phyloP scores from a whole-genome alignment of 2,888 invertebrate species.

The Bedellia somnulentella region DNA sequence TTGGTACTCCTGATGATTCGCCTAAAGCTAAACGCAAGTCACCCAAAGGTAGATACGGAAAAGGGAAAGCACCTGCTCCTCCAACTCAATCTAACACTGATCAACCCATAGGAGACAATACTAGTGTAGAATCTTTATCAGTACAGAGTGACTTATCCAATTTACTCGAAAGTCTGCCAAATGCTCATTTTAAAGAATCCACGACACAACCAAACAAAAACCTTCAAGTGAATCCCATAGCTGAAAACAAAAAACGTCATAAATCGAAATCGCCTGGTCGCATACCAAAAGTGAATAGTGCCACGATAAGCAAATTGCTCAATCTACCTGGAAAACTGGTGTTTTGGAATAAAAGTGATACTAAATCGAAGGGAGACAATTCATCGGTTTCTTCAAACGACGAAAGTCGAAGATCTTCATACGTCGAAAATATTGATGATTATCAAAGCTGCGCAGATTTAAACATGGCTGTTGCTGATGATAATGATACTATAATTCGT shows the following conservation, averaged over 20 bases:
- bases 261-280: conserved; percentile 38
- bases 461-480: conserved; percentile 9
- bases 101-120: not conserved
- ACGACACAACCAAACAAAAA: conserved; percentile 20
- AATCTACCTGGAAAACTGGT: conserved; percentile 58
- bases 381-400: conserved; percentile 28
- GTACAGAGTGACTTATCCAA: not conserved
- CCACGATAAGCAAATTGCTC: conserved; percentile 45
- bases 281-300: conserved; percentile 23
- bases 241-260: conserved; percentile 28
- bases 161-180: conserved; percentile 14
- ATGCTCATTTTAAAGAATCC: conserved; percentile 27
- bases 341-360: conserved; percentile 56
- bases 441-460: conserved; percentile 29
- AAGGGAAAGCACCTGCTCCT: conserved; percentile 46
- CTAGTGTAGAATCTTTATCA: not conserved
- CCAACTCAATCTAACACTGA: conserved; percentile 14
- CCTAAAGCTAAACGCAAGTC: conserved; percentile 36
- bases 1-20: conserved; percentile 46
- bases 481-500: conserved; percentile 4
- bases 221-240: conserved; percentile 22
- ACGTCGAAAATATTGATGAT: conserved; percentile 23
- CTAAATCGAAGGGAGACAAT: conserved; percentile 21
- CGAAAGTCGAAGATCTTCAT: conserved; percentile 33
- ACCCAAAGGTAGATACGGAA: conserved; percentile 47